Base-by-base conservation (phyloP, 2,888 invertebrate genomes). In the Trissolcus brochymenae region DNA sequence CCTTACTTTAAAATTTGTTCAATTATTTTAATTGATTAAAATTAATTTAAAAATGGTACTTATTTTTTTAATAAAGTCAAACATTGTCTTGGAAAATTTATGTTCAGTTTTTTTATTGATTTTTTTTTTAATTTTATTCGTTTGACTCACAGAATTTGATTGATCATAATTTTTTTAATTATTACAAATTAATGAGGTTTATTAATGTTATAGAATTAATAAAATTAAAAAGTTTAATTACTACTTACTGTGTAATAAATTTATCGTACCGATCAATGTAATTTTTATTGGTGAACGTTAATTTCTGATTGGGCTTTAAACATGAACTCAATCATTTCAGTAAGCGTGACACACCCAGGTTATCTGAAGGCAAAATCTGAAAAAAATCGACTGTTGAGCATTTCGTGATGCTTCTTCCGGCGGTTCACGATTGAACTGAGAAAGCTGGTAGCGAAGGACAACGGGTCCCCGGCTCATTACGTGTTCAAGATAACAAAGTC, bases 371-470 rank as follows among this genome's bases (percentile, higher is more conserved):
- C 79, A 82, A 82, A 84, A 88, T 87, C 87, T 35, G 2, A 2
- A 84, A 72, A 83, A 83, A 81, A 79, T 81, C 70, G 77, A 77
- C 57, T 60, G 68, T 64, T 80, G 41, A 79, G 80, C 70, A 78
- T 76, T 83, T 71, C 76, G 75, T 80, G 76, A 78, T 81, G 70
- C 76, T 77, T 78, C 80, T 80, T 80, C 81, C 80, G 82, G 77
- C 79, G 72, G 77, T 71, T 79, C 76, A 41, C 65, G 64, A 71
- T 61, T 46, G 55, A 65, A 60, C 59, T 55, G 68, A 68, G 59
- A 65, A 82, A 84, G 81, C 80, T 82, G 84, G 86, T 84, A 84
- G 85, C 82, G 82, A 82, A 85, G 85, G 84, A 84, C 84, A 83
- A 81, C 84, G 81, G 84, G 84, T 83, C 82, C 79, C 35, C 35